Percentiles rank a stretch among this genome's conserved stretches.
phyloP scores from a whole-genome alignment of 2,888 invertebrate species.

The Endotricha flammealis region DNA sequence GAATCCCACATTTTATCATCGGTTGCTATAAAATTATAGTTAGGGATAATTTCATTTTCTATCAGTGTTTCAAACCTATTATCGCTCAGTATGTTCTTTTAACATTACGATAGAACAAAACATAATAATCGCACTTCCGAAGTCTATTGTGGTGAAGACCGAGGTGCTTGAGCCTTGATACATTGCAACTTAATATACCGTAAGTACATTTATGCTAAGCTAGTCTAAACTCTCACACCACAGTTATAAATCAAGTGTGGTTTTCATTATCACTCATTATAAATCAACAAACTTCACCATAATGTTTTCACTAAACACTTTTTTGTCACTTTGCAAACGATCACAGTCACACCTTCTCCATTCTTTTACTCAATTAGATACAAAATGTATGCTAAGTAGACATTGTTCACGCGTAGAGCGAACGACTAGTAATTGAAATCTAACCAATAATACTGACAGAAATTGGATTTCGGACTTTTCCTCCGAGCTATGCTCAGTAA shows the following conservation, averaged over 20 bases:
- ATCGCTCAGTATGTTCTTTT: slow-evolving; percentile 29
- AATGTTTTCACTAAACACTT: slow-evolving; percentile 16
- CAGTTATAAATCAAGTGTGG: slow-evolving; percentile 33
- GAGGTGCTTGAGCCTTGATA: slow-evolving; percentile 36
- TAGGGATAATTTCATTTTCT: slow-evolving; percentile 42
- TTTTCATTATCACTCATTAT: slow-evolving; percentile 35
- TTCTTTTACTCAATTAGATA: slow-evolving; percentile 16
- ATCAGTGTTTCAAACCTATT: slow-evolving; percentile 40
- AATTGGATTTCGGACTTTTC: slow-evolving; percentile 6
- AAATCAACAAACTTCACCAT: slow-evolving; percentile 28
- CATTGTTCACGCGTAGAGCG: slow-evolving; percentile 35
- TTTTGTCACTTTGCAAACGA: slow-evolving; percentile 20
- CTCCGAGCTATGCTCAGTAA: not conserved
- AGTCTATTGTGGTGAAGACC: slow-evolving; percentile 27
- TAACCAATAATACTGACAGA: slow-evolving; percentile 25
- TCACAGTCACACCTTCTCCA: slow-evolving; percentile 17
- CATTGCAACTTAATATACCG: slow-evolving; percentile 25
- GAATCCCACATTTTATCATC: slow-evolving; percentile 53
- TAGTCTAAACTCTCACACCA: slow-evolving; percentile 42
- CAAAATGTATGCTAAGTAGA: too few species aligned
- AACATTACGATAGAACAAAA: slow-evolving; percentile 25
- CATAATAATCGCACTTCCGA: slow-evolving; percentile 14
- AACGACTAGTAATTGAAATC: slow-evolving; percentile 32
- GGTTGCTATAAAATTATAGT: slow-evolving; percentile 41
- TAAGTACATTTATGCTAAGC: slow-evolving; percentile 39